Evolutionary conservation across 2,797 vertebrate genomes (phyloP).

Genomic region (Salarias fasciatus): DNA sequence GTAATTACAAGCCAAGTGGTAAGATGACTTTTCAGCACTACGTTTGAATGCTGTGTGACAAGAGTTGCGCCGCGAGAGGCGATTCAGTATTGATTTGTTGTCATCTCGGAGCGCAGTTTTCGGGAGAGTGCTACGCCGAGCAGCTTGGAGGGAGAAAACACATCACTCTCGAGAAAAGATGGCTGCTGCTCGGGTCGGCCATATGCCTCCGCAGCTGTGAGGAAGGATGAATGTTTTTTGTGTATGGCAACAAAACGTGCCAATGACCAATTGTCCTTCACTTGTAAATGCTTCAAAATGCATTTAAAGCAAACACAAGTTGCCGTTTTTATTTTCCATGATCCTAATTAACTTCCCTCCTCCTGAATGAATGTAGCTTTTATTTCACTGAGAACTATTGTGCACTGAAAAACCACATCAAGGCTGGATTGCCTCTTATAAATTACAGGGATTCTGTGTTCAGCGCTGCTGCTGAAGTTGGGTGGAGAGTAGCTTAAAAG

Average conservation of each 20-base stretch:
- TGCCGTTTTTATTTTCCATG: background rate
- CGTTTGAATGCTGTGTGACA: conserved; percentile 35
- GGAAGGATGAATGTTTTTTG: conserved; percentile 26
- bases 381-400: conserved; percentile 9
- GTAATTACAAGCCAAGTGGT: conserved; percentile 39
- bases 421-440: conserved; percentile 9
- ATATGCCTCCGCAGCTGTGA: conserved; percentile 67
- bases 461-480: conserved; percentile 31
- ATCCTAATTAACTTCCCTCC: background rate
- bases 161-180: conserved; percentile 60
- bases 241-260: conserved; percentile 46
- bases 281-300: conserved; percentile 35
- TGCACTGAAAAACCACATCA: conserved; percentile 15
- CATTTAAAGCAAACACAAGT: background rate
- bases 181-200: conserved; percentile 48
- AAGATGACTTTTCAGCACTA: conserved; percentile 36
- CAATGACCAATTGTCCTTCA: conserved; percentile 26
- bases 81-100: conserved; percentile 55
- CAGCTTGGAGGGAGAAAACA: conserved; percentile 57
- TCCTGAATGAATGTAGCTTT: background rate
- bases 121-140: conserved; percentile 38
- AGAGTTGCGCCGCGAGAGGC: conserved; percentile 29
- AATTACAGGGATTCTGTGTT: conserved; percentile 25
- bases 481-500: conserved; percentile 44
- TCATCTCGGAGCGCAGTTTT: conserved; percentile 41